A percentile compares a stretch with the other conserved stretches of the same genome.
phyloP scores from a whole-genome alignment of 2,888 invertebrate genomes.

The Ectropis crepuscularia region DNA sequence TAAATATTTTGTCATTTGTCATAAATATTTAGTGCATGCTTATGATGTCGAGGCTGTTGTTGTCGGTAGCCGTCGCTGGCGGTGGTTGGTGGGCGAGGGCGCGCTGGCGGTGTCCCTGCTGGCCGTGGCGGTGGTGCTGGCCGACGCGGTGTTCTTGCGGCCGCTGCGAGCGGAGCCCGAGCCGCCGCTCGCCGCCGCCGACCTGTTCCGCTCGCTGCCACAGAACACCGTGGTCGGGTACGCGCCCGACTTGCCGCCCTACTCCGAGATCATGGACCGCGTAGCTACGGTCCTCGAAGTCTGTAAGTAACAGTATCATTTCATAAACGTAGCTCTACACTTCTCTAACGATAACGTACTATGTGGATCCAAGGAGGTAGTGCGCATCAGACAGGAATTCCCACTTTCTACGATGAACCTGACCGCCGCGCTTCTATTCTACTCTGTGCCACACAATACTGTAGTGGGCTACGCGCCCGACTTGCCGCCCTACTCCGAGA shows the following conservation, averaged over 20 bases:
- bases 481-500: constrained; percentile 42
- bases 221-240: constrained; percentile 60
- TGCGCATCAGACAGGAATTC: too few species aligned
- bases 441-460: constrained; percentile 49
- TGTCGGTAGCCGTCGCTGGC: constrained; percentile 63
- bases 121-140: constrained; percentile 52
- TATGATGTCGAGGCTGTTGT: too few species aligned
- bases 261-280: constrained; percentile 53
- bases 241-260: constrained; percentile 57
- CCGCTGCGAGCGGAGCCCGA: constrained; percentile 61
- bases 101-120: constrained; percentile 56
- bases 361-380: too few species aligned
- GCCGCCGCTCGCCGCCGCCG: constrained; percentile 49
- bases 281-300: constrained; percentile 51
- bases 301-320: constrained; percentile 46
- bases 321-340: too few species aligned
- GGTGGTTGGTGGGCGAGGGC: constrained; percentile 54
- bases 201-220: constrained; percentile 55
- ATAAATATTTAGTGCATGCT: too few species aligned
- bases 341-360: too few species aligned
- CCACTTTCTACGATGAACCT: too few species aligned
- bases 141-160: constrained; percentile 71
- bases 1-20: too few species aligned
- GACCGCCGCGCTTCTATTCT: constrained; percentile 51
- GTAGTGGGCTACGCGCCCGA: constrained; percentile 67